Evolutionary conservation across 2,888 invertebrate species (phyloP).

Genomic region (Eupithecia inturbata): DNA sequence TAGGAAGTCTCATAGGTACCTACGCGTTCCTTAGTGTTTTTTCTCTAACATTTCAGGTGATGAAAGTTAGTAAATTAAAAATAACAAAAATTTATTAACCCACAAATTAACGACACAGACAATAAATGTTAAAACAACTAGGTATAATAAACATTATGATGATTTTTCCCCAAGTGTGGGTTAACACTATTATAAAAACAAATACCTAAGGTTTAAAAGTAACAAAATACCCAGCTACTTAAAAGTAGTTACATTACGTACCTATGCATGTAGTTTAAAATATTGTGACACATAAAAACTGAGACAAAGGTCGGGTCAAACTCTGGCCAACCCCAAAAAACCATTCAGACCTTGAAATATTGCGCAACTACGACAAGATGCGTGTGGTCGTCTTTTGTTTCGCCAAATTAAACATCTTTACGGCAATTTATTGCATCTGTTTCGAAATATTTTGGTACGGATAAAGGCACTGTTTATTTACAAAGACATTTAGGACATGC

Average conservation of each 20-base stretch:
- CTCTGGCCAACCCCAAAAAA: constrained; percentile 20
- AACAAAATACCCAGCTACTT: too few relatives aligned
- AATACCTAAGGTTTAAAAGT: too few relatives aligned
- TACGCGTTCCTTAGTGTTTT: too few relatives aligned
- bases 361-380: constrained; percentile 31
- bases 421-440: constrained; percentile 52
- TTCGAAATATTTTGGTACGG: constrained; percentile 24
- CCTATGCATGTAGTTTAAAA: not conserved
- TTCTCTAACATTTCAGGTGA: not conserved
- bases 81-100: too few relatives aligned
- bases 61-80: too few relatives aligned
- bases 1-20: too few relatives aligned
- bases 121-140: too few relatives aligned
- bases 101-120: too few relatives aligned
- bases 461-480: constrained; percentile 10
- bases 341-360: constrained; percentile 22
- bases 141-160: too few relatives aligned
- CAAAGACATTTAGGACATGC: constrained; percentile 34
- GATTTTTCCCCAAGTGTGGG: too few relatives aligned
- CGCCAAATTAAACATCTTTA: constrained; percentile 64
- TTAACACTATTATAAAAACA: too few relatives aligned
- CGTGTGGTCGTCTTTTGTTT: constrained; percentile 70
- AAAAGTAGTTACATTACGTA: too few relatives aligned
- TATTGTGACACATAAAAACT: not conserved
- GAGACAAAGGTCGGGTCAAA: constrained; percentile 1